Conservation (phyloP, 2,888 invertebrate species). For the Acronicta leporina region DNA sequence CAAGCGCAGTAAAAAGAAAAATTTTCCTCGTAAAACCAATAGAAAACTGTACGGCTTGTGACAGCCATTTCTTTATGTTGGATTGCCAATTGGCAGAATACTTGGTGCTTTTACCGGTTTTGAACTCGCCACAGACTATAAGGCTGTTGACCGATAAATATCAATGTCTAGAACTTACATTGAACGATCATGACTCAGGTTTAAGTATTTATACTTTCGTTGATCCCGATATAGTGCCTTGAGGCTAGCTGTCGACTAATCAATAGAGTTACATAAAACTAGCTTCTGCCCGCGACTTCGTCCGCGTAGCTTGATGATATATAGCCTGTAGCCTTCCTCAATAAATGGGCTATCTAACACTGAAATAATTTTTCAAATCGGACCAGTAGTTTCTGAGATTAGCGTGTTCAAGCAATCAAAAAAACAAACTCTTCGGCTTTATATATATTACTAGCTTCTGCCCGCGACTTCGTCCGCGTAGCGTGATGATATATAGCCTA, state of each 20-base stretch:
- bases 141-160: constrained; percentile 39
- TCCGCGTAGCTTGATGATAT: too few relatives aligned
- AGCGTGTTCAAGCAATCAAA: too few relatives aligned
- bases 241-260: constrained; percentile 5
- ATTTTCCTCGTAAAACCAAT: constrained; percentile 12
- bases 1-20: background rate
- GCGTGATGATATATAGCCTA: too few relatives aligned
- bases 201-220: constrained; percentile 22
- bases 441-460: too few relatives aligned
- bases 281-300: too few relatives aligned
- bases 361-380: too few relatives aligned
- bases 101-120: constrained; percentile 36
- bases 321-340: too few relatives aligned
- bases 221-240: constrained; percentile 13
- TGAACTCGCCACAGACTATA: constrained; percentile 1
- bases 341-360: too few relatives aligned
- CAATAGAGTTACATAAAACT: too few relatives aligned
- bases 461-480: too few relatives aligned
- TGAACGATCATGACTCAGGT: constrained; percentile 31
- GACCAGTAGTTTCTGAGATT: too few relatives aligned
- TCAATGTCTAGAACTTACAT: constrained; percentile 13
- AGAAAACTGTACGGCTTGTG: constrained; percentile 13
- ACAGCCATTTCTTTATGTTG: constrained; percentile 16
- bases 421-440: too few relatives aligned
- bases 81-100: constrained; percentile 14